These are phyloP conservation scores for Salvelinus fontinalis DNA, from an alignment of 2,113 vertebrate genomes.

Conservation along the genomic window DNA sequence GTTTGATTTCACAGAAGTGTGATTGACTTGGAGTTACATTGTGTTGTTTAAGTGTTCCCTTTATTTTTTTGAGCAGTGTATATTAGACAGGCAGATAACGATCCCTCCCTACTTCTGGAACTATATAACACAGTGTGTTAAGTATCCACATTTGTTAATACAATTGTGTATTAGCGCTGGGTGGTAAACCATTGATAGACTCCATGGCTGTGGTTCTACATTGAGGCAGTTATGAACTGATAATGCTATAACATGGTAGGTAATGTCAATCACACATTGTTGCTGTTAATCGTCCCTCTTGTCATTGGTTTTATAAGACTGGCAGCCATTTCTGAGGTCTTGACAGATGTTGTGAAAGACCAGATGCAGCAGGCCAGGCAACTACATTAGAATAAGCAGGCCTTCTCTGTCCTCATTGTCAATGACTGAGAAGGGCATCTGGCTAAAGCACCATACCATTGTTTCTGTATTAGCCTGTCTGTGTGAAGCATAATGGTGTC, in stretches of 20 bases:
- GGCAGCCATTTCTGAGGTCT: background rate
- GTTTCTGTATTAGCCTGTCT: conserved; percentile 19
- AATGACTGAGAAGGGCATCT: conserved; percentile 23
- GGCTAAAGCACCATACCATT: conserved; percentile 3
- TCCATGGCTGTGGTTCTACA: background rate
- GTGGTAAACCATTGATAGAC: background rate
- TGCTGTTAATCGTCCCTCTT: conserved; percentile 16
- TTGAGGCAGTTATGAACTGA: background rate
- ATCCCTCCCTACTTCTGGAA: background rate
- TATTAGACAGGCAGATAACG: background rate
- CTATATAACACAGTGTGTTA: background rate
- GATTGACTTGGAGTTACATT: too few relatives aligned
- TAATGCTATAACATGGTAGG: conserved; percentile 23
- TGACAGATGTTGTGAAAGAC: background rate
- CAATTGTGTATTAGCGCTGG: background rate
- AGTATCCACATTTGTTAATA: background rate
- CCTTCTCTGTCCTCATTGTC: conserved; percentile 8
- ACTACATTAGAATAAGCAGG: conserved; percentile 24
- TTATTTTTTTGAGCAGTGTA: too few relatives aligned
- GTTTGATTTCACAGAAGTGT: too few relatives aligned
- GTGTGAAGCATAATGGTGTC: background rate
- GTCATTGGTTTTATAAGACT: background rate
- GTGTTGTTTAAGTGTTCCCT: too few relatives aligned
- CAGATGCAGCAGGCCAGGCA: conserved; percentile 6
- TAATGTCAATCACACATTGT: background rate